Evolutionary conservation across 2,113 vertebrate genomes (phyloP).

Genomic region (Calyptomena viridis): DNA sequence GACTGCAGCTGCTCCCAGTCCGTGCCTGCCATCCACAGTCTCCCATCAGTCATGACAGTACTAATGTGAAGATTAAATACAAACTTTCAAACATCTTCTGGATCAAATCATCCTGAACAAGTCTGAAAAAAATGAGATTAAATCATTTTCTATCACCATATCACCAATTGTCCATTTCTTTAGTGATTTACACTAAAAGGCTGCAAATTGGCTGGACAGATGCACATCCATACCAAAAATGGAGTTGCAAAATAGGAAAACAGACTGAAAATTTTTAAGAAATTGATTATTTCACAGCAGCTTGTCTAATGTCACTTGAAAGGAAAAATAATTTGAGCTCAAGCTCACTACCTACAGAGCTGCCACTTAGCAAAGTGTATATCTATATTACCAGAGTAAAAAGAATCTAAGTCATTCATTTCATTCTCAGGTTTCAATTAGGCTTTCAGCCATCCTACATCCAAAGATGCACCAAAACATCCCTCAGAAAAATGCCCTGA

Average conservation of each 20-base stretch:
- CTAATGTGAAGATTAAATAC: background rate
- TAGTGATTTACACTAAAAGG: background rate
- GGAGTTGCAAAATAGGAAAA: background rate
- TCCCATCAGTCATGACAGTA: background rate
- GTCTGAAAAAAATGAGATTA: background rate
- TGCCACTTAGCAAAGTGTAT: background rate
- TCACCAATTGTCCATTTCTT: background rate
- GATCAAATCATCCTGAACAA: background rate
- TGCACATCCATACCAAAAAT: background rate
- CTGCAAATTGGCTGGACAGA: background rate
- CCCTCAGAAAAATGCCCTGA: background rate
- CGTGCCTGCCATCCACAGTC: background rate
- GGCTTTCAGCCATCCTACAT: slow-evolving; percentile 35
- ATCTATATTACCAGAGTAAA: background rate
- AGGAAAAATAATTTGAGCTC: background rate
- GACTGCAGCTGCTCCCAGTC: slow-evolving; percentile 20
- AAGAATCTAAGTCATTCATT: background rate
- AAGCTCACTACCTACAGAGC: background rate
- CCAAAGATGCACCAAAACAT: slow-evolving; percentile 61
- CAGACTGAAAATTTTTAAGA: background rate
- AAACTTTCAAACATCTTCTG: slow-evolving; percentile 33
- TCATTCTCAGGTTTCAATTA: slow-evolving; percentile 60
- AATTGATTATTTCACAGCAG: background rate
- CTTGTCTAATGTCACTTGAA: slow-evolving; percentile 16
- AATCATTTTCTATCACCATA: background rate